A percentile compares a stretch with the other conserved stretches of the same genome.
Evolutionary conservation across 2,888 invertebrate species (phyloP).

Genomic region (Lithophane semibrunnea): DNA sequence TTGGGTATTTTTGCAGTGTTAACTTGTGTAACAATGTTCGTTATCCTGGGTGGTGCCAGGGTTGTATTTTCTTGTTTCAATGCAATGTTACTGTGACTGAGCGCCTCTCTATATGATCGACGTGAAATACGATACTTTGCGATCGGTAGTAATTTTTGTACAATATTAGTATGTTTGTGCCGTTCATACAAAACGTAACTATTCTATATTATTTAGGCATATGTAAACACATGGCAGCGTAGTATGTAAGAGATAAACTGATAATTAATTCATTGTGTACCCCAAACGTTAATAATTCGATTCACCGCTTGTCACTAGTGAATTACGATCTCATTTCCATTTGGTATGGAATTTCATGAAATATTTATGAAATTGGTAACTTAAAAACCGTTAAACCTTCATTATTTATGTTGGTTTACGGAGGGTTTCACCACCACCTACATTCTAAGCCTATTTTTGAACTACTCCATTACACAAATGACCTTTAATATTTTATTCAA

Average conservation of each 20-base stretch:
- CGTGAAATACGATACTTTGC: slow-evolving; percentile 1
- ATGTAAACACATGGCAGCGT: slow-evolving; percentile 5
- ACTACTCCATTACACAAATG: slow-evolving; percentile 5
- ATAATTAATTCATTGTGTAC: slow-evolving; percentile 5
- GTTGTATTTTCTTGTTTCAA: slow-evolving; percentile 43
- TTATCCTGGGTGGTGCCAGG: slow-evolving; percentile 34
- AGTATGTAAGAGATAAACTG: neutral
- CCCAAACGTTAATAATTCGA: slow-evolving; percentile 1
- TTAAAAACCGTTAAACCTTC: neutral
- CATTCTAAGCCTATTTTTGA: slow-evolving; percentile 22
- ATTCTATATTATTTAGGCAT: neutral
- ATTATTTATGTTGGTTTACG: neutral
- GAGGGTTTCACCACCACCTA: slow-evolving; percentile 2
- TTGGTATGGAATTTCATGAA: slow-evolving; percentile 8
- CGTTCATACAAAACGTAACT: slow-evolving; percentile 8
- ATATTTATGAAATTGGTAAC: neutral
- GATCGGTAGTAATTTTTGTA: slow-evolving; percentile 4
- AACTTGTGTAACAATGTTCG: slow-evolving; percentile 37
- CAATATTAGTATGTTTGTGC: slow-evolving; percentile 6
- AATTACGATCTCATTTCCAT: slow-evolving; percentile 20
- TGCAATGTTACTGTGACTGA: slow-evolving; percentile 45
- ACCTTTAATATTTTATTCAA: slow-evolving; percentile 27
- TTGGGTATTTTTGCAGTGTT: slow-evolving; percentile 28
- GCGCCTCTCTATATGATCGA: slow-evolving; percentile 41
- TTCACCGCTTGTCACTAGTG: slow-evolving; percentile 11